Base-by-base conservation (phyloP, 2,888 invertebrate genomes). In the Cordylochernes scorpioides region DNA sequence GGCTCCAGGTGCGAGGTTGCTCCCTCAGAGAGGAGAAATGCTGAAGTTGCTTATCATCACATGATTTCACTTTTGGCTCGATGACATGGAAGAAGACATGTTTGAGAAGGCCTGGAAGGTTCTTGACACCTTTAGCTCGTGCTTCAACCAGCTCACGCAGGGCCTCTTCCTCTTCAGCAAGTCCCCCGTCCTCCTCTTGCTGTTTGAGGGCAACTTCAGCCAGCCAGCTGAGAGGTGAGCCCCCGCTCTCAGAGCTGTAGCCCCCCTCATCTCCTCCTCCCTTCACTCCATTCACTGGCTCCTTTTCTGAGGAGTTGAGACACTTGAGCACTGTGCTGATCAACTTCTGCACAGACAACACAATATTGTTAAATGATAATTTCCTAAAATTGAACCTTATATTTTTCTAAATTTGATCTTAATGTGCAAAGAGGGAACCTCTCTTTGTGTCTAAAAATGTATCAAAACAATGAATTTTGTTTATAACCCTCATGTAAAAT, bases 81-180 rank as follows among this genome's bases (percentile, higher is more conserved):
- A 71, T 67, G 1, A 72, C 71, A 41, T 67, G 69, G 1, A 71
- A 70, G 41, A 74, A 71, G 19, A 74, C 71, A 45, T 73, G 72
- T n/a, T n/a, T n/a, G 41, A 72, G 68, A n/a, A 71, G 51, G 3
- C 65, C 64, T 38, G 68, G 68, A 48, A 67, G 59, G 47, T 67
- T 68, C 46, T 3, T 52, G 41, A 8, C 54, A 34, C 56, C 57
- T 5, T 51, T 50, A 5, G 47, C 46, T 12, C 65, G 63, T 0
- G 73, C 71, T 37, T 74, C 58, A 34, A 77, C 75, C 25, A 80
- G 52, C 47, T 78, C 75, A 1, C 77, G 56, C 8, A 78, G 54
- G 26, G 41, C 44, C n/a, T 68, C 68, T 19, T 62, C 61, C 38
- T 67, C 67, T n/a, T 62, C 63, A 39, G 71, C 69, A 19, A 17